Base-by-base conservation (phyloP, 2,113 vertebrate species). In the Dipodomys stephensi region DNA sequence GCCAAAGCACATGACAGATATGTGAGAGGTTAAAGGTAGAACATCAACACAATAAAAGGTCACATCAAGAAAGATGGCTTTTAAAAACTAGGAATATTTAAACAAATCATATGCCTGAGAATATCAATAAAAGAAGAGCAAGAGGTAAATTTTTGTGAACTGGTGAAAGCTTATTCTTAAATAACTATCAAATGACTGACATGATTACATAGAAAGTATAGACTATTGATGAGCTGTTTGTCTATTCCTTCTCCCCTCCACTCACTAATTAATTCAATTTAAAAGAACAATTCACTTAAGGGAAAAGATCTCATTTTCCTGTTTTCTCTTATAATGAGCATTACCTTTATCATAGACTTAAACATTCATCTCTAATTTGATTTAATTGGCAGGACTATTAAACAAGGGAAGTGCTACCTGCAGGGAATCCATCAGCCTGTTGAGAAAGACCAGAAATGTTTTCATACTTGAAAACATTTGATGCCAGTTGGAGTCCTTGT, bases 21-120 rank as follows among this genome's bases (percentile, higher is more conserved):
- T 96, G 74, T 97, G 93, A 94, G 90, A 97, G 94, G 92, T 96
- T 95, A 96, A 91, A 95, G 91, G 92, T 65, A 96, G 88, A 97
- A 71, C 83, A 0, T 60, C 78, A 88, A 94, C 62, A 73, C 88
- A 96, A 90, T 71, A 73, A 95, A 91, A 96, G 92, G 95, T 95
- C 80, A 81, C 84, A 64, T 96, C 94, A 90, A 23, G 25, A 95
- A 95, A 95, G 53, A 96, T 82, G 87, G 96, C 64, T 73, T 64
- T 3, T 32, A 77, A 72, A 72, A 46, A n/a, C 84, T 83, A 97
- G 83, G 27, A 84, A 80, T 80, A 94, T 96, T 91, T 80, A 92
- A 91, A 90, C 90, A 92, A 95, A 87, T 32, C 96, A 7, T 96
- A 74, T 95, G 83, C 76, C 44, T 91, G 57, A 46, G 30, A 87